Percentiles rank a stretch among this genome's conserved stretches.
Evolutionary conservation across 2,113 vertebrate genomes (phyloP).

Genomic region (Ictalurus punctatus): DNA sequence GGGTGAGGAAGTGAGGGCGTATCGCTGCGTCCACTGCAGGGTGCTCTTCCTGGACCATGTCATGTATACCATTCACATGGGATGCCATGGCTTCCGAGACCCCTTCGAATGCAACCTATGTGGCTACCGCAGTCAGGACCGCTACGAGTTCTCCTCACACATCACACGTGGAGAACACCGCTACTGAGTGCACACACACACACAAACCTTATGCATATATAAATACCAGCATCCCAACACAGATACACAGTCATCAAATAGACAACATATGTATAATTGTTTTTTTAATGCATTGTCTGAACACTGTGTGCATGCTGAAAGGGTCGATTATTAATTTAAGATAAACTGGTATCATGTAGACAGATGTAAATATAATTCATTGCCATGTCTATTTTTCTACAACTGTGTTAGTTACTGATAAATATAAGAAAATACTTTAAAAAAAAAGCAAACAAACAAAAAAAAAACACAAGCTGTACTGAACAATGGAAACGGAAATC

Average conservation of each 20-base stretch:
- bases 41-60: conserved; percentile 98
- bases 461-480: not conserved
- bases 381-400: conserved; percentile 56
- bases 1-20: conserved; percentile 88
- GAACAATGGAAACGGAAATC: conserved; percentile 30
- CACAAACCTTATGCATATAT: not conserved
- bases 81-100: conserved; percentile 96
- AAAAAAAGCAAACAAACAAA: not conserved
- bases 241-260: conserved; percentile 16
- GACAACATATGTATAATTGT: not conserved
- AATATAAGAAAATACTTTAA: not conserved
- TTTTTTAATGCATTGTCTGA: conserved; percentile 58
- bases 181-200: conserved; percentile 66
- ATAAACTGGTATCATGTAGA: conserved; percentile 33
- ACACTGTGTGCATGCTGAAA: conserved; percentile 64
- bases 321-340: conserved; percentile 39
- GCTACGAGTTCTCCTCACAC: conserved; percentile 98
- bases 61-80: conserved; percentile 99
- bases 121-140: conserved; percentile 95
- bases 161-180: conserved; percentile 97
- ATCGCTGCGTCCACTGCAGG: conserved; percentile 92
- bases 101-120: conserved; percentile 99
- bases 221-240: conserved; percentile 40
- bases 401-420: conserved; percentile 23
- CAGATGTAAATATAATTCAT: conserved; percentile 51